phyloP scores from a whole-genome alignment of 1,140 invertebrate species.

The Brachionus calyciflorus region DNA sequence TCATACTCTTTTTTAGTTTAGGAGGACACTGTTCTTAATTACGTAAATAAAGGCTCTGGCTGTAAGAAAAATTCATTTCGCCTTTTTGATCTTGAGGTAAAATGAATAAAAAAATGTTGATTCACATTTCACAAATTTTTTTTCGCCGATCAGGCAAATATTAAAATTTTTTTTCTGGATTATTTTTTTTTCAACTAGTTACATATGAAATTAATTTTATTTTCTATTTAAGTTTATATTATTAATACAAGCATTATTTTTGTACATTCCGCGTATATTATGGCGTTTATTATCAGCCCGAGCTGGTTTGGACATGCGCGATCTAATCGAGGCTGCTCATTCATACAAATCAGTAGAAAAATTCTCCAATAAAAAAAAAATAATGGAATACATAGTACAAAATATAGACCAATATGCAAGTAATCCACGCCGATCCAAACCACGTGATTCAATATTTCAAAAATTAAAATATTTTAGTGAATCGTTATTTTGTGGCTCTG shows the following conservation, averaged over 20 bases:
- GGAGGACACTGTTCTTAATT: too few species aligned
- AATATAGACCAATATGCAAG: slow-evolving; percentile 44
- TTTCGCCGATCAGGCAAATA: too few species aligned
- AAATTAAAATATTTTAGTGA: slow-evolving; percentile 45
- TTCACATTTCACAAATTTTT: too few species aligned
- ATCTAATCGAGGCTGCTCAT: slow-evolving; percentile 43
- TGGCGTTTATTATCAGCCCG: slow-evolving; percentile 53
- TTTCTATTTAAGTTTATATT: slow-evolving; percentile 52
- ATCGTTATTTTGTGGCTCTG: slow-evolving; percentile 35
- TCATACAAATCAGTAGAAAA: slow-evolving; percentile 46
- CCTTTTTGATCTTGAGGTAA: too few species aligned
- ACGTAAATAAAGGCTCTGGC: too few species aligned
- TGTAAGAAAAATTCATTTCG: too few species aligned
- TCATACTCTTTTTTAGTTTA: too few species aligned
- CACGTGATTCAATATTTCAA: slow-evolving; percentile 40
- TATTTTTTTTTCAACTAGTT: too few species aligned
- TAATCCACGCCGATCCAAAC: slow-evolving; percentile 37
- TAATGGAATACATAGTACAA: slow-evolving; percentile 45
- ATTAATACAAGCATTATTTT: slow-evolving; percentile 58
- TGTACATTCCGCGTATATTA: slow-evolving; percentile 58
- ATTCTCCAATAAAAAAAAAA: slow-evolving; percentile 36
- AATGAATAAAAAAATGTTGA: too few species aligned
- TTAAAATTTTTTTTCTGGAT: too few species aligned
- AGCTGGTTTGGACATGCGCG: slow-evolving; percentile 32
- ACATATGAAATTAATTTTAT: too few species aligned